phyloP scores from a whole-genome alignment of 2,797 vertebrate species.

The Sparus aurata region DNA sequence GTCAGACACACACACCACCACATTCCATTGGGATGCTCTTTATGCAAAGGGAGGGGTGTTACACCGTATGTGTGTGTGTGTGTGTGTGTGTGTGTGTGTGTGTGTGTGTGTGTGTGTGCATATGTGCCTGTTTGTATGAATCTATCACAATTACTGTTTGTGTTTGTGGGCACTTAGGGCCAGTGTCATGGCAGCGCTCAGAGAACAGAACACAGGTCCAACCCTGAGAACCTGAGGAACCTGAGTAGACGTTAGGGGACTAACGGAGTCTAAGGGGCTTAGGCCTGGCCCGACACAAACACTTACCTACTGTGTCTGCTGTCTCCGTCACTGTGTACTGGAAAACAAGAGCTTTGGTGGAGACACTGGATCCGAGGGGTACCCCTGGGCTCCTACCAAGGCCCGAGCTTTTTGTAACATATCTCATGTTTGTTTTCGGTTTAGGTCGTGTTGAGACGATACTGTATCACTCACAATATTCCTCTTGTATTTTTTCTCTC shows the following conservation, averaged over 20 bases:
- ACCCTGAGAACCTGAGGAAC: slow-evolving; percentile 81
- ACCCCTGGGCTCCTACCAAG: slow-evolving; percentile 60
- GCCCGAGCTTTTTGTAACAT: slow-evolving; percentile 66
- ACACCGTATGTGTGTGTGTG: slow-evolving; percentile 8
- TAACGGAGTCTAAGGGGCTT: slow-evolving; percentile 82
- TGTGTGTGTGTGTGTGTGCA: slow-evolving; percentile 30
- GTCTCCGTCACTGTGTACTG: slow-evolving; percentile 83
- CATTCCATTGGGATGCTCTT: slow-evolving; percentile 82
- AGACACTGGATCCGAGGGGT: slow-evolving; percentile 72
- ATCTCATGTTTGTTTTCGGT: slow-evolving; percentile 78
- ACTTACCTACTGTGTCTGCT: slow-evolving; percentile 82
- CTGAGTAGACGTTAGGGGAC: slow-evolving; percentile 81
- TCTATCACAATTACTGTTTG: slow-evolving; percentile 82
- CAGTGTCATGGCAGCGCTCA: slow-evolving; percentile 68
- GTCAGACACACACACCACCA: slow-evolving; percentile 85
- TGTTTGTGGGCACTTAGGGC: slow-evolving; percentile 75
- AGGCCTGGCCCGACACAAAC: slow-evolving; percentile 82
- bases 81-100: slow-evolving; percentile 52
- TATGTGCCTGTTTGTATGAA: slow-evolving; percentile 65
- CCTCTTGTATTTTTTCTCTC: slow-evolving; percentile 72
- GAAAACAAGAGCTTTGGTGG: slow-evolving; percentile 84
- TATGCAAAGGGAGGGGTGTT: slow-evolving; percentile 66
- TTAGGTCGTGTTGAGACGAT: slow-evolving; percentile 67
- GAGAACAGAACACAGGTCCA: slow-evolving; percentile 68
- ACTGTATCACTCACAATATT: slow-evolving; percentile 71